A percentile compares a stretch with the other conserved stretches of the same genome.
These are phyloP conservation scores for Pagrus major DNA, from an alignment of 2,113 vertebrate genomes.

Conservation along the genomic window DNA sequence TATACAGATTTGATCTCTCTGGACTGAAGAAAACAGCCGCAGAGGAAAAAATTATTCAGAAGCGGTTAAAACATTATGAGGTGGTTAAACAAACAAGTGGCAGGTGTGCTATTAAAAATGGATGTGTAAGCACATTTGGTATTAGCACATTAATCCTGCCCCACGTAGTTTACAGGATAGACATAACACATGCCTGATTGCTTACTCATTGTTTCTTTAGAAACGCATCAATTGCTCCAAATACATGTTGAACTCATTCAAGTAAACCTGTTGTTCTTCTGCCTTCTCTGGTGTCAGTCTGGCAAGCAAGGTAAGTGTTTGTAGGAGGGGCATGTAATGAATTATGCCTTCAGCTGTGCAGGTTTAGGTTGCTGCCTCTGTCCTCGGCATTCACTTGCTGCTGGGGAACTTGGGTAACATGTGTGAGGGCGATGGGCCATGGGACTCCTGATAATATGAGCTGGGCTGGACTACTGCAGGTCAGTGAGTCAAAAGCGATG, in stretches of 20 bases:
- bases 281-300: slow-evolving; percentile 32
- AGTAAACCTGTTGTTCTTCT: slow-evolving; percentile 58
- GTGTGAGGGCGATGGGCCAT: slow-evolving; percentile 69
- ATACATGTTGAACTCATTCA: slow-evolving; percentile 16
- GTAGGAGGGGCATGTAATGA: slow-evolving; percentile 69
- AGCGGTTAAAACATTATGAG: not conserved
- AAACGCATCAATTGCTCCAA: not conserved
- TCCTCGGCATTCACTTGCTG: slow-evolving; percentile 46
- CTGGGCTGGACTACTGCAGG: slow-evolving; percentile 77
- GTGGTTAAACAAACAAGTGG: not conserved
- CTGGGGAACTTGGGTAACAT: slow-evolving; percentile 61
- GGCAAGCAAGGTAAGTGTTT: slow-evolving; percentile 39
- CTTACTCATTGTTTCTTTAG: not conserved
- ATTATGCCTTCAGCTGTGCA: slow-evolving; percentile 54
- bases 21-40: not conserved
- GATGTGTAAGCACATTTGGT: slow-evolving; percentile 5
- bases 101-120: slow-evolving; percentile 21
- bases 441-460: slow-evolving; percentile 78
- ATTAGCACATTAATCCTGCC: not conserved
- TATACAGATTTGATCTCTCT: not conserved
- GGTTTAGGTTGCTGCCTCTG: slow-evolving; percentile 53
- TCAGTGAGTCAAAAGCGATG: slow-evolving; percentile 68
- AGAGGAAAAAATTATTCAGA: not conserved
- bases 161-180: not conserved
- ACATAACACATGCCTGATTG: not conserved